These are phyloP conservation scores for Amphilophus citrinellus DNA, from an alignment of 2,113 vertebrate genomes.

Conservation along the genomic window DNA sequence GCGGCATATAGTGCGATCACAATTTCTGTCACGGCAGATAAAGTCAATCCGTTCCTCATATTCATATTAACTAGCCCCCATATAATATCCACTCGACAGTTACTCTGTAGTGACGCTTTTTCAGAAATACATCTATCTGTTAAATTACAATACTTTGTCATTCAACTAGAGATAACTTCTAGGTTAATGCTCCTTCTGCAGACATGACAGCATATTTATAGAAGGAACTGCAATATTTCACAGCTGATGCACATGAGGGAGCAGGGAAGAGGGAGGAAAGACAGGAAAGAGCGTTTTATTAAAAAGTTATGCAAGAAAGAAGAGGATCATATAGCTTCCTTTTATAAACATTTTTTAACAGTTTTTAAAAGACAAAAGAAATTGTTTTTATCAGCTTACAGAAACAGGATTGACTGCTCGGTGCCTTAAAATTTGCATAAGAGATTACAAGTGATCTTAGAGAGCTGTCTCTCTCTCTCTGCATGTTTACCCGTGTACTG, in stretches of 20 bases:
- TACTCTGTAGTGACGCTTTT: neutral
- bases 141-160: constrained; percentile 6
- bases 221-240: neutral
- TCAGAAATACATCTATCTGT: neutral
- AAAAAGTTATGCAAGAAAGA: constrained; percentile 3
- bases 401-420: neutral
- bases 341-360: neutral
- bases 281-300: neutral
- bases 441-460: neutral
- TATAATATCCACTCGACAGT: neutral
- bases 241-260: neutral
- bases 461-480: neutral
- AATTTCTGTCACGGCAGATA: neutral
- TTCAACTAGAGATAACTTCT: neutral
- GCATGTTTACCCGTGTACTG: neutral
- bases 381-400: neutral
- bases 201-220: neutral
- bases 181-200: neutral
- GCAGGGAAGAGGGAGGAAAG: neutral
- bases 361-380: neutral
- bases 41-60: neutral
- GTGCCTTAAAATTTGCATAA: neutral
- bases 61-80: neutral
- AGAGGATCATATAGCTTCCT: neutral
- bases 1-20: neutral